A percentile compares a stretch with the other conserved stretches of the same genome.
These are phyloP conservation scores for Hypsibius dujardini DNA, from an alignment of 1,140 invertebrate species.

Conservation along the genomic window DNA sequence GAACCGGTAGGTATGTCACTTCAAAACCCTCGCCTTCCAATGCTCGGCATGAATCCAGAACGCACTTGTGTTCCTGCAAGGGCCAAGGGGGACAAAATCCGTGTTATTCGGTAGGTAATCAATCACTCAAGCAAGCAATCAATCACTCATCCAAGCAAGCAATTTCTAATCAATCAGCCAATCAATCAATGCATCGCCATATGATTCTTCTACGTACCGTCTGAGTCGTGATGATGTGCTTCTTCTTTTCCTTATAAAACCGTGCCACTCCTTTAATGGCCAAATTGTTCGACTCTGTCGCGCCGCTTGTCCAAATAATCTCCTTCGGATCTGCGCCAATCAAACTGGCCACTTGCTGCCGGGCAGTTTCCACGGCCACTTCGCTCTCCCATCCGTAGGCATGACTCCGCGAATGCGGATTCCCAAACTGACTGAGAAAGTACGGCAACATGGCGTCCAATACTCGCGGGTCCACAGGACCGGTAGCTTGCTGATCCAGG, in stretches of 20 bases:
- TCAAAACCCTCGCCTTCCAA: slow-evolving; percentile 86
- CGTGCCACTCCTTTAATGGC: slow-evolving; percentile 72
- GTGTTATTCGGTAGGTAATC: too few relatives aligned
- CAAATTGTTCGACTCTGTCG: slow-evolving; percentile 97
- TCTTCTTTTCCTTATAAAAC: slow-evolving; percentile 85
- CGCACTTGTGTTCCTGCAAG: slow-evolving; percentile 89
- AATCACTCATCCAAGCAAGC: too few relatives aligned
- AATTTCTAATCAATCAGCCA: too few relatives aligned
- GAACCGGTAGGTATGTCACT: slow-evolving; percentile 86
- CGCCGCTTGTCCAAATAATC: slow-evolving; percentile 95
- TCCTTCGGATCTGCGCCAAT: slow-evolving; percentile 93
- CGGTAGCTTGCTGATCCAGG: slow-evolving; percentile 92
- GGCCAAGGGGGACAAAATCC: too few relatives aligned
- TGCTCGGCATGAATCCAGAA: slow-evolving; percentile 86
- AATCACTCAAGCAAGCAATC: too few relatives aligned
- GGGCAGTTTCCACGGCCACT: slow-evolving; percentile 74
- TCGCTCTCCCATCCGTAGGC: slow-evolving; percentile 98
- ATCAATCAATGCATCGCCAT: too few relatives aligned
- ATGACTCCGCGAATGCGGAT: slow-evolving; percentile 95
- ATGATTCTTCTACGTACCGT: slow-evolving; percentile 48
- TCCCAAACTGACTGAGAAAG: slow-evolving; percentile 72
- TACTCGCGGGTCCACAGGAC: slow-evolving; percentile 88
- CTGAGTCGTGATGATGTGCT: slow-evolving; percentile 92
- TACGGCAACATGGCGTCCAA: slow-evolving; percentile 93
- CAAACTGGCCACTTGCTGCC: slow-evolving; percentile 70